Percentiles rank a stretch among this genome's conserved stretches.
phyloP scores from a whole-genome alignment of 2,888 invertebrate species.

The Scaptomyza polygonia region DNA sequence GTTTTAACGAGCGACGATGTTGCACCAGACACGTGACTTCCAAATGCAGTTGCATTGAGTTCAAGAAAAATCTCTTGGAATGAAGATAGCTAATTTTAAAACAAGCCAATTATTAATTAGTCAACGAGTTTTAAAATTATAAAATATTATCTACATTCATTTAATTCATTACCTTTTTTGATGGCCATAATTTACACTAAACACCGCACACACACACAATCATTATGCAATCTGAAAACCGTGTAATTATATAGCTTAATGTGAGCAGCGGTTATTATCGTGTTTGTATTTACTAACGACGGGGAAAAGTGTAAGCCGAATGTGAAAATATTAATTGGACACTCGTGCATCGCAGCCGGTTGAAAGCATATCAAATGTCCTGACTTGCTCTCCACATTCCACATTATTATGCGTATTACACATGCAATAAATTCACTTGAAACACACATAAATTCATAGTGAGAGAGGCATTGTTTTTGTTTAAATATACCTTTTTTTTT shows the following conservation, averaged over 20 bases:
- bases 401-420: constrained; percentile 61
- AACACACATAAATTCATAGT: constrained; percentile 62
- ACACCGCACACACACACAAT: background rate
- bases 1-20: constrained; percentile 34
- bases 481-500: constrained; percentile 1
- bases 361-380: constrained; percentile 28
- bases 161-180: background rate
- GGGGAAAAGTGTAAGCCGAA: constrained; percentile 16
- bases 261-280: constrained; percentile 7
- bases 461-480: constrained; percentile 14
- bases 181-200: background rate
- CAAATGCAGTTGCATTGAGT: background rate
- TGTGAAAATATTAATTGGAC: constrained; percentile 51
- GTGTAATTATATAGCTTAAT: constrained; percentile 1
- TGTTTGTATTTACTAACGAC: constrained; percentile 16
- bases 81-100: too few species aligned
- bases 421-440: constrained; percentile 69
- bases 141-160: too few species aligned
- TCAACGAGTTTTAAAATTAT: too few species aligned
- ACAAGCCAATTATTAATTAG: background rate
- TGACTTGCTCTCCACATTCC: constrained; percentile 28
- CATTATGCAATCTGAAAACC: background rate
- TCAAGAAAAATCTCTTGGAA: background rate
- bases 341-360: constrained; percentile 13
- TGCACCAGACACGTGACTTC: constrained; percentile 38